phyloP scores from a whole-genome alignment of 2,888 invertebrate genomes.

The Trachelus iudaicus region DNA sequence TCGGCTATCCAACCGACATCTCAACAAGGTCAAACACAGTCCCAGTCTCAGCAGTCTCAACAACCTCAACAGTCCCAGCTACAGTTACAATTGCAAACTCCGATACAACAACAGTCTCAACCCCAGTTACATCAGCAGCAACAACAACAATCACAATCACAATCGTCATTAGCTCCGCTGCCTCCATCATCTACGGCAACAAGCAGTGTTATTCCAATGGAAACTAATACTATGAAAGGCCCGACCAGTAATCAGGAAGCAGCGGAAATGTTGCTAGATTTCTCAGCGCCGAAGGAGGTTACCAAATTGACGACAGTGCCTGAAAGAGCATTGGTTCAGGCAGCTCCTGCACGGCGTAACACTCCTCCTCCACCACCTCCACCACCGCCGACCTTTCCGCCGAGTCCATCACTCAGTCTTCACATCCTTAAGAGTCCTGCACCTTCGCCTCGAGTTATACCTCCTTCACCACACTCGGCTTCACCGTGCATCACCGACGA shows the following conservation, averaged over 20 bases:
- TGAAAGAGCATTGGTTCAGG: constrained; percentile 70
- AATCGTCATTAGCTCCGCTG: constrained; percentile 15
- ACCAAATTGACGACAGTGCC: constrained; percentile 66
- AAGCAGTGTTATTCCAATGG: background rate
- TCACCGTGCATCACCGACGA: constrained; percentile 89
- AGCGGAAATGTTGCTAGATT: constrained; percentile 75
- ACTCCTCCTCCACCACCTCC: constrained; percentile 63
- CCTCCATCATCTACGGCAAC: constrained; percentile 5
- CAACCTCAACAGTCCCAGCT: background rate
- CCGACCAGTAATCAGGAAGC: constrained; percentile 69
- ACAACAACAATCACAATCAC: background rate
- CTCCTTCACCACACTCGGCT: constrained; percentile 76
- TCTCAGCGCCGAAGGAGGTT: constrained; percentile 72
- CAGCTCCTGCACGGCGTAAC: constrained; percentile 60
- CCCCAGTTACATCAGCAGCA: background rate
- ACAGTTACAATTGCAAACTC: background rate
- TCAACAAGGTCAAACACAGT: constrained; percentile 45
- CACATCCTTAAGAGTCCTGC: constrained; percentile 84
- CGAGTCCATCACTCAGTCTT: constrained; percentile 78
- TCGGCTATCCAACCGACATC: constrained; percentile 65
- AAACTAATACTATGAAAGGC: constrained; percentile 7
- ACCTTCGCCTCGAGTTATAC: constrained; percentile 74
- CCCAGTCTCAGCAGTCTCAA: background rate
- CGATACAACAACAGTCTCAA: background rate
- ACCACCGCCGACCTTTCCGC: constrained; percentile 64